Conservation (phyloP, 2,113 vertebrate species). For the Takifugu bimaculatus region DNA sequence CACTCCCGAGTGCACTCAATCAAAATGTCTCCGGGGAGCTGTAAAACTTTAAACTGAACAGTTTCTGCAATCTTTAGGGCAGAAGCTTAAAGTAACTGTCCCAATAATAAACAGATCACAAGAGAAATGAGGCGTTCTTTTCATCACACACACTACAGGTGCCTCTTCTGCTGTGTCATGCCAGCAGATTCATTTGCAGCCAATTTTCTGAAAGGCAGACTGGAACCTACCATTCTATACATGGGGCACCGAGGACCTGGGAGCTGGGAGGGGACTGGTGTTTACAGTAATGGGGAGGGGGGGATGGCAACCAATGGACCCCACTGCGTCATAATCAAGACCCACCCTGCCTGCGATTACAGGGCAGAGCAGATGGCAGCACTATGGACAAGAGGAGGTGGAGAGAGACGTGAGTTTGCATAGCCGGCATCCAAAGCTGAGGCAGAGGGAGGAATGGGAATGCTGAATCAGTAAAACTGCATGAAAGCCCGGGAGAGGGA, state of each 20-base stretch:
- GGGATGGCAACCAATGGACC: conserved; percentile 35
- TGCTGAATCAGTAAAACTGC: conserved; percentile 66
- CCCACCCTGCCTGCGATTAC: conserved; percentile 39
- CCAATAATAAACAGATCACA: neutral
- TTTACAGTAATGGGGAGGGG: conserved; percentile 34
- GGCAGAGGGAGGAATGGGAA: conserved; percentile 47
- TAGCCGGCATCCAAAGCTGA: conserved; percentile 35
- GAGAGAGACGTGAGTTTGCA: conserved; percentile 49
- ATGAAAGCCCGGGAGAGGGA: conserved; percentile 54
- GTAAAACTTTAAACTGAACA: too few species aligned
- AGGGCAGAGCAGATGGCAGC: conserved; percentile 25
- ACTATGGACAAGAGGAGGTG: conserved; percentile 49
- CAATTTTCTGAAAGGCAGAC: conserved; percentile 53
- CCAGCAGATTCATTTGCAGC: conserved; percentile 63
- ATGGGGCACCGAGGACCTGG: conserved; percentile 38
- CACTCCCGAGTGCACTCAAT: too few species aligned
- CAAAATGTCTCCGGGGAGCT: too few species aligned
- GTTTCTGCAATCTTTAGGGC: too few species aligned
- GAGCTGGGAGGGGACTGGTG: conserved; percentile 16
- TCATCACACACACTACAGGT: conserved; percentile 27
- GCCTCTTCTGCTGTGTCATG: conserved; percentile 60
- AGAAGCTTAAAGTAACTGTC: neutral
- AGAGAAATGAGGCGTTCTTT: conserved; percentile 17
- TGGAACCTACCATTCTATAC: conserved; percentile 70
- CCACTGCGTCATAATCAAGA: conserved; percentile 29